Evolutionary conservation across 2,113 vertebrate genomes (phyloP).

Genomic region (Tor tambroides): DNA sequence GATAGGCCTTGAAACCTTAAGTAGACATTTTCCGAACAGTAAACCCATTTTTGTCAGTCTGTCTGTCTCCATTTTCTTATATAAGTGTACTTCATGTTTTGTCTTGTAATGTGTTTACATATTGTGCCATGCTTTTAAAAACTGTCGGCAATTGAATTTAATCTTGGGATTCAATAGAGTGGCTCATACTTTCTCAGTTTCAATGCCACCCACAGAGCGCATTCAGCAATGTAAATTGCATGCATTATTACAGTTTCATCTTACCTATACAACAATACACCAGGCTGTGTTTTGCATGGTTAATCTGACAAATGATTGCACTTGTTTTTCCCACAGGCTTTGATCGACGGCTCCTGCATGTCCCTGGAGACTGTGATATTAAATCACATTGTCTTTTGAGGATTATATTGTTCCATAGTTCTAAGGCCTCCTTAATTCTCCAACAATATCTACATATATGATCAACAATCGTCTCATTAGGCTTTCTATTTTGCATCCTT

Average conservation of each 20-base stretch:
- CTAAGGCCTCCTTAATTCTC: background rate
- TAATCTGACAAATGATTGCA: slow-evolving; percentile 7
- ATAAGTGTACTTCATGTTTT: background rate
- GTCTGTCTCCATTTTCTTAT: background rate
- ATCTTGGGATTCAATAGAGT: background rate
- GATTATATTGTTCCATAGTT: background rate
- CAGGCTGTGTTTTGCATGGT: slow-evolving; percentile 20
- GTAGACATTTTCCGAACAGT: background rate
- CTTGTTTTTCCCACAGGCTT: background rate
- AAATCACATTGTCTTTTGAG: background rate
- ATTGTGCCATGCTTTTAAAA: background rate
- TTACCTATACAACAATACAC: slow-evolving; percentile 14
- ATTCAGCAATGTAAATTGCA: background rate
- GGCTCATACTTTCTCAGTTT: background rate
- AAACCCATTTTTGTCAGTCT: background rate
- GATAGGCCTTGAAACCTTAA: slow-evolving; percentile 4
- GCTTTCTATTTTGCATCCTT: background rate
- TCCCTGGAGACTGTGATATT: slow-evolving; percentile 12
- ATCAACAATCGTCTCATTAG: background rate
- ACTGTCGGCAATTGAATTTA: background rate
- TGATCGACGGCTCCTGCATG: background rate
- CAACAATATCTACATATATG: slow-evolving; percentile 3
- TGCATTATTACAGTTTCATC: background rate
- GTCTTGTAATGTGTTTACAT: background rate
- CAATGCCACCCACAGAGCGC: background rate